Conservation (phyloP, 1,140 invertebrate species). For the Orchestia grillus region DNA sequence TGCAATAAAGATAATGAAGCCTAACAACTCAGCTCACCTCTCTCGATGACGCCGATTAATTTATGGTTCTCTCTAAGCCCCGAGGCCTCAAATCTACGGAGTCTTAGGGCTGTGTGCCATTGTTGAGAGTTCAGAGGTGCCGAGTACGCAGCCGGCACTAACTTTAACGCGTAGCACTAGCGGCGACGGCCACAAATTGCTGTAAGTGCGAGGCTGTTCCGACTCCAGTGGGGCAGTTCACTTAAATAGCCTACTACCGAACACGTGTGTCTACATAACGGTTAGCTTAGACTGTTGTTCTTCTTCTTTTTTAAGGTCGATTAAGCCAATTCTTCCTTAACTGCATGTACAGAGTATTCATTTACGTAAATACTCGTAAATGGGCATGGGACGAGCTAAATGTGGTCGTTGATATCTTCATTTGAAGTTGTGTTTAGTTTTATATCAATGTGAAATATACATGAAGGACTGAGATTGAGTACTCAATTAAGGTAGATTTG, state of each 20-base stretch:
- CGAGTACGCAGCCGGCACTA: no score
- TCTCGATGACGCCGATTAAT: neutral
- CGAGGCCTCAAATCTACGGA: neutral
- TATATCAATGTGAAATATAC: neutral
- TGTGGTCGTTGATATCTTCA: neutral
- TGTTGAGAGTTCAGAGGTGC: neutral
- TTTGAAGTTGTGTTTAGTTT: neutral
- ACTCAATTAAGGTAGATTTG: neutral
- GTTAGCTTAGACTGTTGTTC: neutral
- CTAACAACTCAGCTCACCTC: neutral
- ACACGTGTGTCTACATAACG: neutral
- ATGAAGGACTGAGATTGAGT: neutral
- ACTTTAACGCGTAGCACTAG: neutral
- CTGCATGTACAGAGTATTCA: neutral
- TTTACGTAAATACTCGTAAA: neutral
- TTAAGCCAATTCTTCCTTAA: neutral
- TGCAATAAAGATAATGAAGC: neutral
- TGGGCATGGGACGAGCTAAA: neutral
- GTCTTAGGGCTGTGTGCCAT: neutral
- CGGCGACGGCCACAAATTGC: neutral
- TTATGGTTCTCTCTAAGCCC: neutral
- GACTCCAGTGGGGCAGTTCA: neutral
- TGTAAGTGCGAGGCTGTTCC: neutral
- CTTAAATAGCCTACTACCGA: neutral
- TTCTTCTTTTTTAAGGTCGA: neutral